Evolutionary conservation across 2,888 invertebrate genomes (phyloP), one percentile per base, ranked within the genome.

Genomic region (Julus scanicus): DNA sequence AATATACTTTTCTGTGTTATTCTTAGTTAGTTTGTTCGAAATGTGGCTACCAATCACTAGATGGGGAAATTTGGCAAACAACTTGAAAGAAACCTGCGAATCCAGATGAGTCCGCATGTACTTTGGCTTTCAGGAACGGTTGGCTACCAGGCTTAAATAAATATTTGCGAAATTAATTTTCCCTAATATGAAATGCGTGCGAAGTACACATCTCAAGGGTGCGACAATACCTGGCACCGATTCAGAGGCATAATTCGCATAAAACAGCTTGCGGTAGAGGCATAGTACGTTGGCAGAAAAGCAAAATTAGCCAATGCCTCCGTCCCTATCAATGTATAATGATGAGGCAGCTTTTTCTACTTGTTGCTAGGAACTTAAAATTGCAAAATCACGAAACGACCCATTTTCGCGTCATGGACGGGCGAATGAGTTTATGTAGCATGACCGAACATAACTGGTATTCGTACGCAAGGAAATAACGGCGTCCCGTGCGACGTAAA

Each of bases 331-430:
- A 5, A 44, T 63, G n/a, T n/a, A 63, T 63, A 63, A 8, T 20
- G 63, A 63, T n/a, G 63, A 63, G 63, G n/a, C 63, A 63, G 63
- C 63, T 63, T n/a, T 63, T 63, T 63, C 63, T 5, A 63, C 63
- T n/a, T 63, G 63, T 63, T 63, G 63, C 63, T 63, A 63, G 63
- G 63, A n/a, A n/a, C 4, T 63, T n/a, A 63, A 63, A 63, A 63
- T 17, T 15, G 63, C 63, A 63, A 63, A 63, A n/a, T n/a, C 63
- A 63, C 63, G 63, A 63, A 63, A 63, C 63, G 63, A 63, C 63
- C 63, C 63, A 63, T 6, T 63, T 63, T 63, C 63, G 8, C 63
- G 63, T 63, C 63, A 63, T n/a, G 63, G 63, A 63, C 63, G 63
- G 63, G 63, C 63, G 63, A 17, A 17, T 63, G 63, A 17, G 63